Evolutionary conservation across 2,888 invertebrate species (phyloP), one percentile per base, ranked within the genome.

Genomic region (Ctenicera cuprea): DNA sequence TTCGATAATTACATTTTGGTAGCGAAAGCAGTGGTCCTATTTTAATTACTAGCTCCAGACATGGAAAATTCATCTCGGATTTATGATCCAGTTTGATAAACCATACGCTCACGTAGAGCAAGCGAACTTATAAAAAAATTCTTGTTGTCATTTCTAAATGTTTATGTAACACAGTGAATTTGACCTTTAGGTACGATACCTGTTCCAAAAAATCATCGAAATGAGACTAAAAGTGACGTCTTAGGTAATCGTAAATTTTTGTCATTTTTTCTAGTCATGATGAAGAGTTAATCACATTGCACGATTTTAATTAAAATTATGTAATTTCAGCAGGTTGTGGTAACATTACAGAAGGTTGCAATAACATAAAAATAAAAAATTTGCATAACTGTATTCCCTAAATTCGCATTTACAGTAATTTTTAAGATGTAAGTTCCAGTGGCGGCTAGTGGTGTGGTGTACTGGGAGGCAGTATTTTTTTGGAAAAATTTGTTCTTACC

Each of bases 241-340:
- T 54, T 26, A 54, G n/a, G 54, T 30, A 54, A 54, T 54, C 54
- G n/a, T n/a, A 54, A 26, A 54, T 54, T 54, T 54, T 54, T 54
- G 54, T 54, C 54, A 54, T 54, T 30, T 54, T n/a, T 54, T 54
- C 45, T 45, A 16, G 8, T 11, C 30, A 7, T 30, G 30, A 54
- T 54, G 54, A 54, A n/a, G 22, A 54, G 26, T 33, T 54, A 12
- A 54, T 54, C 54, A 14, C 12, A 4, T 26, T n/a, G 14, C 26
- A 12, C 12, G 26, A 52, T 54, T 33, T 54, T 54, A 54, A 54
- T 54, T 54, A 22, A 54, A 3, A 26, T 54, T 26, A 30, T 14
- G 54, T 8, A 54, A 54, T 22, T 50, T 9, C 14, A 8, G 16
- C 9, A 8, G 45, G 4, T 45, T 45, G 1, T 16, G 45, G 9